Evolutionary conservation across 2,113 vertebrate species (phyloP).

Genomic region (Ahaetulla prasina): DNA sequence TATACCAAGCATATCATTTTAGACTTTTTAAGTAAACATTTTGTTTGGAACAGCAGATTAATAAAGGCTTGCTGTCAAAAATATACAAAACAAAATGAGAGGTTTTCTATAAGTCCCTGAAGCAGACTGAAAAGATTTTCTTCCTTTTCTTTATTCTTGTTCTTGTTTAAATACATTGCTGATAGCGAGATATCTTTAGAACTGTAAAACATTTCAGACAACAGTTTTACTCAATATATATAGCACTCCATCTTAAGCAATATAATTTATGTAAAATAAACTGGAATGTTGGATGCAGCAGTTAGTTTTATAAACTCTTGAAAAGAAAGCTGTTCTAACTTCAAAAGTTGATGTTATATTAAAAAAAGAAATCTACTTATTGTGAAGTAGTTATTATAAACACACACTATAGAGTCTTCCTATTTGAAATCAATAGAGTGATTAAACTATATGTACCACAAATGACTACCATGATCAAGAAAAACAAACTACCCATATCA

Average conservation of each 20-base stretch:
- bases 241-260: not conserved
- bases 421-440: too few relatives aligned
- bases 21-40: constrained; percentile 6
- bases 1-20: not conserved
- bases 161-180: not conserved
- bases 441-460: too few relatives aligned
- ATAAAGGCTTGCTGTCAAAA: not conserved
- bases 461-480: too few relatives aligned
- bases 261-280: constrained; percentile 4
- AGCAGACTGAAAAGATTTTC: not conserved
- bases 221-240: constrained; percentile 9
- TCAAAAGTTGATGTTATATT: not conserved
- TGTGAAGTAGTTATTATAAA: not conserved
- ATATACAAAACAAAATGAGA: not conserved
- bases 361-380: not conserved
- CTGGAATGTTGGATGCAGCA: not conserved
- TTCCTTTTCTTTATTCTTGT: not conserved
- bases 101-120: not conserved
- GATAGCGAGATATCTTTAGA: not conserved
- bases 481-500: too few relatives aligned
- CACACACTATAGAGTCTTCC: too few relatives aligned
- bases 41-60: not conserved
- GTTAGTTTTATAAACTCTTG: not conserved
- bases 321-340: not conserved
- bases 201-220: not conserved